phyloP scores from a whole-genome alignment of 2,797 vertebrate genomes.

The Sebastes reedi region DNA sequence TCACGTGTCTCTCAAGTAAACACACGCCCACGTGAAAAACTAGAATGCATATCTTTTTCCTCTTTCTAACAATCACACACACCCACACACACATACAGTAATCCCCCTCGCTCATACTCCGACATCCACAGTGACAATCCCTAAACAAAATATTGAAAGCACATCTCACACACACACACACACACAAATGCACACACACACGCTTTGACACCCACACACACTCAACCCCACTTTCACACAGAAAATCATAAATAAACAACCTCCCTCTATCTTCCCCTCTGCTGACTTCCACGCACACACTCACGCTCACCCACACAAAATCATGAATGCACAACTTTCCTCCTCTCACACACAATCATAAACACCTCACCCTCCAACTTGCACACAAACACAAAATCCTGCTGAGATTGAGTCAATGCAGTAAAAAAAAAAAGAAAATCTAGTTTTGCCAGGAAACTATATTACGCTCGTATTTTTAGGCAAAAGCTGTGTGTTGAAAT shows the following conservation, averaged over 20 bases:
- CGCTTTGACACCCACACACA: conserved; percentile 2
- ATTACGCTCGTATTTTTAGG: conserved; percentile 46
- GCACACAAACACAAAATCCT: conserved; percentile 9
- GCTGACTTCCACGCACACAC: too few species aligned
- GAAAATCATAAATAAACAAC: conserved; percentile 12
- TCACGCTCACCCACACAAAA: conserved; percentile 15
- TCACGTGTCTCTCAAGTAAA: conserved; percentile 34
- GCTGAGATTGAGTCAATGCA: conserved; percentile 22
- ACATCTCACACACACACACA: not conserved
- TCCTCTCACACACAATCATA: not conserved
- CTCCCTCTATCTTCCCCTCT: too few species aligned
- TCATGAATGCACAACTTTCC: conserved; percentile 21
- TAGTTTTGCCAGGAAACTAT: conserved; percentile 34
- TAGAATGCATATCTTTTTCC: conserved; percentile 1
- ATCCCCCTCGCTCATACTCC: conserved; percentile 35
- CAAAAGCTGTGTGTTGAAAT: conserved; percentile 46
- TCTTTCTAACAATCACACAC: not conserved
- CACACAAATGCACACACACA: not conserved
- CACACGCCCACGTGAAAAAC: conserved; percentile 35
- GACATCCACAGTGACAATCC: conserved; percentile 36
- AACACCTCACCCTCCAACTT: not conserved
- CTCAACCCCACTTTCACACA: conserved; percentile 26
- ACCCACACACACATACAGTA: conserved; percentile 32
- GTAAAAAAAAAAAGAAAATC: conserved; percentile 14
- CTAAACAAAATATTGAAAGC: conserved; percentile 41